Conservation (phyloP, 37 sponge, comb jelly and placozoan species). For the Halisarca cf. caerulea region DNA sequence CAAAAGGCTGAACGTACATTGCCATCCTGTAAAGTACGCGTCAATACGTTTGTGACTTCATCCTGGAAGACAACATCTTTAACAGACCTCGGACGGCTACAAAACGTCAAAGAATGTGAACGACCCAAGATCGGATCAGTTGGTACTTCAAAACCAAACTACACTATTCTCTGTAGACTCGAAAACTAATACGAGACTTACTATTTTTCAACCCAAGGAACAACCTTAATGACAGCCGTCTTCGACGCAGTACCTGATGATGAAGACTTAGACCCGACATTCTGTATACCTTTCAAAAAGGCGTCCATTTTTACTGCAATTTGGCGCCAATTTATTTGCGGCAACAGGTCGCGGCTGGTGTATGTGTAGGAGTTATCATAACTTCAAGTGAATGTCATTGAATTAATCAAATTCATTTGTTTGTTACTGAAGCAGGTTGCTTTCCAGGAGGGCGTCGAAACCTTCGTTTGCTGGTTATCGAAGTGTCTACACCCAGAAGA, state of each 20-base stretch:
- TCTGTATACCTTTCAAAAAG: slow-evolving; percentile 56
- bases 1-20: no score
- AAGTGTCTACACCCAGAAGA: no score
- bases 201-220: slow-evolving; percentile 99
- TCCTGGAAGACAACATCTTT: slow-evolving; percentile 93
- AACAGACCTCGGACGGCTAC: slow-evolving; percentile 86
- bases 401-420: not conserved
- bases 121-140: no score
- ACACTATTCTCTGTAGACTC: no score
- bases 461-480: no score
- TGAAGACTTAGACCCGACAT: slow-evolving; percentile 19
- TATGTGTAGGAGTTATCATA: not conserved
- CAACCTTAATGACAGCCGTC: slow-evolving; percentile 3
- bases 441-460: not conserved
- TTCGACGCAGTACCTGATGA: not conserved
- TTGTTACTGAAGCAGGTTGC: not conserved
- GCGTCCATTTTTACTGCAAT: slow-evolving; percentile 68
- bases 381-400: slow-evolving; percentile 16
- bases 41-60: slow-evolving; percentile 93
- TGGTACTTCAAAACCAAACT: no score
- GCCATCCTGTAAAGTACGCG: slow-evolving; percentile 74
- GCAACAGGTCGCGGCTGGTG: not conserved
- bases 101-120: not conserved
- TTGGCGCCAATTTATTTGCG: slow-evolving; percentile 14
- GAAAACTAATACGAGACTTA: no score